These are phyloP conservation scores for Lapara coniferarum DNA, from an alignment of 2,888 invertebrate species.

Conservation along the genomic window DNA sequence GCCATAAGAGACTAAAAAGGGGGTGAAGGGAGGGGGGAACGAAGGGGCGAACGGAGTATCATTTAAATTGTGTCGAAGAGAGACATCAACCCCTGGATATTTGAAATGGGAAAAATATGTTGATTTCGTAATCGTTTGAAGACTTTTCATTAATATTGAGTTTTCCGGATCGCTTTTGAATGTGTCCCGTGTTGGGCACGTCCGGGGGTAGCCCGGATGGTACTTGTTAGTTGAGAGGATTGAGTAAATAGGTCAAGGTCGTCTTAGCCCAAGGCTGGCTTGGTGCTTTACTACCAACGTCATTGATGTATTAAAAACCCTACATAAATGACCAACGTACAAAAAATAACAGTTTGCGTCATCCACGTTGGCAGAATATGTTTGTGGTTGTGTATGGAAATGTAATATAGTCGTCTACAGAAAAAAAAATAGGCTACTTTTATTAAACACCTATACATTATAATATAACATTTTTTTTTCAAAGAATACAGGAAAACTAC, in stretches of 20 bases:
- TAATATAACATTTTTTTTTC: too few relatives aligned
- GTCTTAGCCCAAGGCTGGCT: constrained; percentile 24
- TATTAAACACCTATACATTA: too few relatives aligned
- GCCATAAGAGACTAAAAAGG: constrained; percentile 35
- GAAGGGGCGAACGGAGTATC: background rate
- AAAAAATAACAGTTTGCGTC: background rate
- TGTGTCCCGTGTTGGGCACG: too few relatives aligned
- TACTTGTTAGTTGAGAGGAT: constrained; percentile 27
- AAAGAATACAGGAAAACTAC: too few relatives aligned
- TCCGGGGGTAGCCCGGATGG: too few relatives aligned
- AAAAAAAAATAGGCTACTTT: too few relatives aligned
- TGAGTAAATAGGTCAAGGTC: constrained; percentile 47
- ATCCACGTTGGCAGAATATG: background rate
- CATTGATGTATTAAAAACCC: too few relatives aligned
- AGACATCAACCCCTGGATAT: constrained; percentile 18
- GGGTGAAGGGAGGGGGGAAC: constrained; percentile 28
- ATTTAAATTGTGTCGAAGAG: constrained; percentile 31
- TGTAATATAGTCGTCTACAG: too few relatives aligned
- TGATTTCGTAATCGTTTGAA: too few relatives aligned
- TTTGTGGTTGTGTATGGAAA: background rate
- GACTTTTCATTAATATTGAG: too few relatives aligned
- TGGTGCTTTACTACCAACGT: background rate
- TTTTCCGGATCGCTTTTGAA: too few relatives aligned
- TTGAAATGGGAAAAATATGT: too few relatives aligned
- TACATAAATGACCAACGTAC: background rate